Conservation (phyloP, 1,140 invertebrate genomes). For the Leptinotarsa undecemlineata region DNA sequence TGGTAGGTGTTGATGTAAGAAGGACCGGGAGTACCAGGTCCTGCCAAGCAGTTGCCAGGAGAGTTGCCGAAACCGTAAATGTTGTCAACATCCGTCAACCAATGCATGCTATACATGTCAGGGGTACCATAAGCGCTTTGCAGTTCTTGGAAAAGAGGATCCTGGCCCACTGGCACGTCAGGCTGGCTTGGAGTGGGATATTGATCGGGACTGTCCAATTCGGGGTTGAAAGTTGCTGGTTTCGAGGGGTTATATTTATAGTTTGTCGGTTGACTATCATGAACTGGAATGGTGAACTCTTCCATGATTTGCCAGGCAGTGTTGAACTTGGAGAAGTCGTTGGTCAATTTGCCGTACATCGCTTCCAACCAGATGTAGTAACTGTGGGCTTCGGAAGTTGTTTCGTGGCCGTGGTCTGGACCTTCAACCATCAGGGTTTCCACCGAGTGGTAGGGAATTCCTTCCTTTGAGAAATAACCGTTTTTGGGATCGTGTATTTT, state of each 20-base stretch:
- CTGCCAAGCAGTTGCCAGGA: conserved; percentile 34
- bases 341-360: conserved; percentile 26
- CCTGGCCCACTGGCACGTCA: conserved; percentile 30
- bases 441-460: conserved; percentile 36
- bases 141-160: conserved; percentile 32
- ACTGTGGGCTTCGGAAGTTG: conserved; percentile 37
- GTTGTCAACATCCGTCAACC: conserved; percentile 38
- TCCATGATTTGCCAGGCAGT: conserved; percentile 30
- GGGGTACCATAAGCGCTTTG: conserved; percentile 22
- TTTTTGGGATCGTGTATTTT: conserved; percentile 33
- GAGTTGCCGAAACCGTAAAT: conserved; percentile 32
- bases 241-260: conserved; percentile 23
- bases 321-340: conserved; percentile 31
- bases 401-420: conserved; percentile 37
- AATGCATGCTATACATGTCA: conserved; percentile 36
- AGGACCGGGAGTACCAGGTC: conserved; percentile 30
- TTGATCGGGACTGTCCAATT: conserved; percentile 33
- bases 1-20: conserved; percentile 39
- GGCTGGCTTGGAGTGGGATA: conserved; percentile 31
- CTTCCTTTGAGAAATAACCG: conserved; percentile 37
- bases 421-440: conserved; percentile 39
- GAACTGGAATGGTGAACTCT: conserved; percentile 27
- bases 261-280: conserved; percentile 22
- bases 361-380: conserved; percentile 29
- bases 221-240: conserved; percentile 34